Evolutionary conservation across 2,113 vertebrate genomes (phyloP).

Genomic region (Meriones unguiculatus): DNA sequence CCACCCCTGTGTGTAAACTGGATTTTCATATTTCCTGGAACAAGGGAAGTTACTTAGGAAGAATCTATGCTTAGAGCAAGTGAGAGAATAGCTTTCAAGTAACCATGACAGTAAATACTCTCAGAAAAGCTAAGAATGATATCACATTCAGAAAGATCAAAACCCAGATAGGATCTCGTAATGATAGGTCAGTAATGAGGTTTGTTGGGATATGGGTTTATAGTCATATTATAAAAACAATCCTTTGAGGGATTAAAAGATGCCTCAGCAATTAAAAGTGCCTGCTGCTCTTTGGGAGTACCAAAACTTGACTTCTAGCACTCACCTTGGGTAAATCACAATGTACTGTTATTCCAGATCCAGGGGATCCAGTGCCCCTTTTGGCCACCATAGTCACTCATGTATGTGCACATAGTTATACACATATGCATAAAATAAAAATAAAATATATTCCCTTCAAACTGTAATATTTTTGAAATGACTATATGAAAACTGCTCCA

Average conservation of each 20-base stretch:
- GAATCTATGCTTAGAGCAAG: neutral
- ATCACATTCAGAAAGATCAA: neutral
- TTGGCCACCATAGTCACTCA: no score
- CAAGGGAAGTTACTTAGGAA: neutral
- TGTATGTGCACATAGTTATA: neutral
- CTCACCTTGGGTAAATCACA: no score
- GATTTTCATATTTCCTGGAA: neutral
- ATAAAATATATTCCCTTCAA: neutral
- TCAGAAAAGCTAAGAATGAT: neutral
- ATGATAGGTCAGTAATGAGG: neutral
- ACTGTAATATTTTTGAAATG: neutral
- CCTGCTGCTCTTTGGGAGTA: neutral
- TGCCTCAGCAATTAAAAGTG: neutral
- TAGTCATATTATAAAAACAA: neutral
- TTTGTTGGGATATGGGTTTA: neutral
- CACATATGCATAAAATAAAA: neutral
- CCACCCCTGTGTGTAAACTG: fast-evolving
- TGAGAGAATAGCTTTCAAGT: neutral
- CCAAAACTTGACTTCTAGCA: neutral
- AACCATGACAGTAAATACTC: neutral
- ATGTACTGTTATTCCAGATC: neutral
- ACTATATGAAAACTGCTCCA: neutral
- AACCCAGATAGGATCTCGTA: neutral
- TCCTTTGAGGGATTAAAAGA: neutral
- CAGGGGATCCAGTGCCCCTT: neutral